A percentile compares a stretch with the other conserved stretches of the same genome.
phyloP scores from a whole-genome alignment of 2,113 vertebrate genomes.

The Tautogolabrus adspersus region DNA sequence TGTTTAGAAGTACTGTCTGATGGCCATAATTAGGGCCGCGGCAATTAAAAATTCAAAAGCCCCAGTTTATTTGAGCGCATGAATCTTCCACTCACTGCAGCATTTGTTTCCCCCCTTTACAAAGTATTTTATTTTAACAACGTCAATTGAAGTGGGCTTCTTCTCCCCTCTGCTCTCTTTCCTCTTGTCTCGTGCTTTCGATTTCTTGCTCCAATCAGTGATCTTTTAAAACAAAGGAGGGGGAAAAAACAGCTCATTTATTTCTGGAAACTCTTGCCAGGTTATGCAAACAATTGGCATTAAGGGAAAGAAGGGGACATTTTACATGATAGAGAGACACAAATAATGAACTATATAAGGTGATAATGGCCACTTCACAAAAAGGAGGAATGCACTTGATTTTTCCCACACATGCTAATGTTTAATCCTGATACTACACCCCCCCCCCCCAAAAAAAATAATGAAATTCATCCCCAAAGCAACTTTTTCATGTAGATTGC shows the following conservation, averaged over 20 bases:
- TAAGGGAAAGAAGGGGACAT: conserved; percentile 18
- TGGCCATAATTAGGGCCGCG: conserved; percentile 99
- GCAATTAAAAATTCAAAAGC: conserved; percentile 99
- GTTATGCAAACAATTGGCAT: conserved; percentile 45
- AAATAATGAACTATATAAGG: conserved; percentile 9
- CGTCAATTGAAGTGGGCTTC: conserved; percentile 91
- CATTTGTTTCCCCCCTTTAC: conserved; percentile 98
- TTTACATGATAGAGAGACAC: conserved; percentile 28
- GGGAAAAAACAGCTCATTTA: conserved; percentile 20
- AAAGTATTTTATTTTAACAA: conserved; percentile 99
- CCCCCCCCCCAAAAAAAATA: neutral
- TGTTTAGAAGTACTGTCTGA: conserved; percentile 99
- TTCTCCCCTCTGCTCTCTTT: conserved; percentile 70
- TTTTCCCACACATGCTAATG: neutral
- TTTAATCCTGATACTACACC: conserved; percentile 1
- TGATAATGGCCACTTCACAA: conserved; percentile 1
- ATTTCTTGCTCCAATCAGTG: conserved; percentile 44
- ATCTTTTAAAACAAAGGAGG: neutral
- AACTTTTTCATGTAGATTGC: neutral
- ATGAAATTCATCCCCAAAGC: neutral
- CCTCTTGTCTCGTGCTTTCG: conserved; percentile 43
- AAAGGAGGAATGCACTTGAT: neutral
- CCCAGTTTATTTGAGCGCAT: conserved; percentile 99
- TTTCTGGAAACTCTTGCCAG: conserved; percentile 45
- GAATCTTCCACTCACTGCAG: conserved; percentile 92